phyloP scores from a whole-genome alignment of 1,140 invertebrate genomes.

The Tetragnatha versicolor region DNA sequence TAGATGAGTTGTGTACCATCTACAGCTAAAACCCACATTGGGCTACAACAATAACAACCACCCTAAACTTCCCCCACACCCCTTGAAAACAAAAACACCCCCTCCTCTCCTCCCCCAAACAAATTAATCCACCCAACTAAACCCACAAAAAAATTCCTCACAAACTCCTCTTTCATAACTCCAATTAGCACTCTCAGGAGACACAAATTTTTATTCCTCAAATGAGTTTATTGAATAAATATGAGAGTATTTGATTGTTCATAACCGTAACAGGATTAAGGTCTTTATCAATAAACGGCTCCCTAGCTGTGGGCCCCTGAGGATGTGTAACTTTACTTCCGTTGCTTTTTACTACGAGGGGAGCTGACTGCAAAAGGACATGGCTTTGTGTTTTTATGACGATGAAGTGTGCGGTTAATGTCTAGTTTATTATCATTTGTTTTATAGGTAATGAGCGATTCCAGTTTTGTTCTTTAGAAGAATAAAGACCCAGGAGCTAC shows the following conservation, averaged over 20 bases:
- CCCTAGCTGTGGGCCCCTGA: background rate
- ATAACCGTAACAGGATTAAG: constrained; percentile 46
- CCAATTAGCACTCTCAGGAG: constrained; percentile 32
- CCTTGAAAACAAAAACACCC: too few species aligned
- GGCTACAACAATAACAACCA: too few species aligned
- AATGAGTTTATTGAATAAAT: constrained; percentile 52
- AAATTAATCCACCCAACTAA: too few species aligned
- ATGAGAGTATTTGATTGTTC: constrained; percentile 51
- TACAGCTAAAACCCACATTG: too few species aligned
- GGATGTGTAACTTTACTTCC: background rate
- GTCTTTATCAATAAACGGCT: constrained; percentile 38
- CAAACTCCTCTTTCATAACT: constrained; percentile 14
- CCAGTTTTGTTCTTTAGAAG: constrained; percentile 22
- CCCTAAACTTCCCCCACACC: too few species aligned
- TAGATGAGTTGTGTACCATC: too few species aligned
- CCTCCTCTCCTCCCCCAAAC: too few species aligned
- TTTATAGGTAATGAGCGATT: constrained; percentile 13
- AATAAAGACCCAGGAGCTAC: background rate
- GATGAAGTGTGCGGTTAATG: background rate
- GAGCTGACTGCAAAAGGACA: too few species aligned
- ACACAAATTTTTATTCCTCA: constrained; percentile 27
- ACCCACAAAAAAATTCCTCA: too few species aligned
- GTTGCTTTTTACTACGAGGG: background rate
- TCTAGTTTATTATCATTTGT: constrained; percentile 18
- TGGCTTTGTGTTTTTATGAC: background rate